Base-by-base conservation (phyloP, 2,797 vertebrate genomes). In the Anniella stebbinsi region DNA sequence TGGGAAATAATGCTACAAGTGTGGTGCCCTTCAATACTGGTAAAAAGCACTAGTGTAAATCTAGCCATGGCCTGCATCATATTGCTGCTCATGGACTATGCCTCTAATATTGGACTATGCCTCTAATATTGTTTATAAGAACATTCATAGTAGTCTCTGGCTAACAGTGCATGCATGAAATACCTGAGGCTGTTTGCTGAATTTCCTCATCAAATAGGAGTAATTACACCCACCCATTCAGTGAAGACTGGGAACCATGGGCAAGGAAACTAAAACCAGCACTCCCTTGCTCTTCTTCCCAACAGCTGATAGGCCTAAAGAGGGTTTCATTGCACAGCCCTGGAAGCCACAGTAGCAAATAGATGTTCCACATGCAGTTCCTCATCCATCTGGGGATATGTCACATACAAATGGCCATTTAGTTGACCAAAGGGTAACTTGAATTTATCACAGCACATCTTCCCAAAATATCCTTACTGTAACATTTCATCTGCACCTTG, bases 91-190 rank as follows among this genome's bases (percentile, higher is more conserved):
- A 36, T n/a, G 18, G 4, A 23, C 11, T 45, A n/a, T 60, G 85
- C 28, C 76, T 89, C n/a, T 85, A 82, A 93, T 92, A 91, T 70
- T 18, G 18, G 4, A 23, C 11, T 45, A n/a, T 60, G 85, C 28
- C 76, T 89, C n/a, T 85, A 82, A 93, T 92, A 91, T 70, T 18
- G 36, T 87, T 60, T 91, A 41, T 78, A 88, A 38, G 88, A 93
- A 90, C 76, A 94, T 80, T 25, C 9, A 86, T 60, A 75, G n/a
- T 41, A 30, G 15, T 15, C 54, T 51, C 30, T 3, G 21, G 28
- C 67, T 12, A 8, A 33, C 4, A 36, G 11, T 38, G 21, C 11
- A 30, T 60, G n/a, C n/a, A 17, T 30, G 33, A 41, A 51, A 36
- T 17, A n/a, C 11, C 12, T 73, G 38, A 41, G 23, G 21, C 57